A percentile compares a stretch with the other conserved stretches of the same genome.
phyloP scores from a whole-genome alignment of 2,888 invertebrate species.

The Isotomurus palustris region DNA sequence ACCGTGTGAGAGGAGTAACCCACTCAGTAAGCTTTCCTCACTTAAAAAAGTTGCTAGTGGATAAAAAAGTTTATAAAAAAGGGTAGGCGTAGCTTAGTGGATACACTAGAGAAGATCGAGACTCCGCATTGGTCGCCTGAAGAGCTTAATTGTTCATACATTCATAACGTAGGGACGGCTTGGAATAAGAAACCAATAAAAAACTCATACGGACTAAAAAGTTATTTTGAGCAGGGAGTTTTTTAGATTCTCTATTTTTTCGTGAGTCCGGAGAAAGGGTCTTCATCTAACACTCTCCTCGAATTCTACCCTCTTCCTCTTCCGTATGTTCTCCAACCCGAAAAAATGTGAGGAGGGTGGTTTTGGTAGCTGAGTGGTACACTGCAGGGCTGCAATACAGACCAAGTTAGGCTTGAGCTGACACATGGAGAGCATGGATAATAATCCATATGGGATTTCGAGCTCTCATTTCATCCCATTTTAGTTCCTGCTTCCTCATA shows the following conservation, averaged over 20 bases:
- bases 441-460: slow-evolving; percentile 14
- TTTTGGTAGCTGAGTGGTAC: no score
- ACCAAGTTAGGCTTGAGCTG: neutral
- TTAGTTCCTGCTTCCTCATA: slow-evolving; percentile 2
- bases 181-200: slow-evolving; percentile 4
- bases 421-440: slow-evolving; percentile 1
- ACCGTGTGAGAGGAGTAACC: no score
- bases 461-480: neutral
- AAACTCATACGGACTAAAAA: slow-evolving; percentile 7
- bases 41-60: neutral
- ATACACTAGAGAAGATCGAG: neutral
- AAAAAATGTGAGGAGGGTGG: no score
- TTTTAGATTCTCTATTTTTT: no score
- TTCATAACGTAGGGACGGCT: slow-evolving; percentile 10
- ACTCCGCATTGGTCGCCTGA: neutral
- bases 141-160: neutral
- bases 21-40: neutral
- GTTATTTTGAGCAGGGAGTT: no score
- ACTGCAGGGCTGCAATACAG: no score
- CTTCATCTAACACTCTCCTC: no score
- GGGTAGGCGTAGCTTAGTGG: neutral
- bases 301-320: no score
- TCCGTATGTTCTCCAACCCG: no score
- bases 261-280: no score
- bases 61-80: neutral